phyloP scores from a whole-genome alignment of 1,140 invertebrate genomes.

The Cydia amplana region DNA sequence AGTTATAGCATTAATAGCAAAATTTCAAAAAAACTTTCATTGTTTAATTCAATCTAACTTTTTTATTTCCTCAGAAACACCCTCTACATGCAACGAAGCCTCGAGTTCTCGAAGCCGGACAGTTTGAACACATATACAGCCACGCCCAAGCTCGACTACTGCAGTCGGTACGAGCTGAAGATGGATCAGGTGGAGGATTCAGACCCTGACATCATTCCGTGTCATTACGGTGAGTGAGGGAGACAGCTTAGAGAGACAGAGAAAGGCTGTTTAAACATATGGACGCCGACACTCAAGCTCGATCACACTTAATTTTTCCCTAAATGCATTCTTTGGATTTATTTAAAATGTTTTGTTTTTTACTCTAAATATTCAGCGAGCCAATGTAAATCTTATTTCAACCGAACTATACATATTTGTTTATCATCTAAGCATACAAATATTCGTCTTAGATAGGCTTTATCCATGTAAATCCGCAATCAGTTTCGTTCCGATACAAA shows the following conservation, averaged over 20 bases:
- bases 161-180: conserved; percentile 63
- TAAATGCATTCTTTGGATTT: too few species aligned
- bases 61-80: conserved; percentile 47
- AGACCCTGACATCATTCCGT: conserved; percentile 91
- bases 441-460: not conserved
- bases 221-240: conserved; percentile 87
- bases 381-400: too few species aligned
- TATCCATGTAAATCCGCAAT: conserved; percentile 1
- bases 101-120: conserved; percentile 59
- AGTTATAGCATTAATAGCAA: too few species aligned
- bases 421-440: too few species aligned
- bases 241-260: not conserved
- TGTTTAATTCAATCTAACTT: conserved; percentile 30
- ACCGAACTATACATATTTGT: not conserved
- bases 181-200: conserved; percentile 83
- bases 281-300: too few species aligned
- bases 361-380: too few species aligned
- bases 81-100: conserved; percentile 58
- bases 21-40: not conserved
- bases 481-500: not conserved
- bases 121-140: conserved; percentile 58
- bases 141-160: conserved; percentile 66
- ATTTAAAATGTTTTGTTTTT: too few species aligned
- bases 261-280: not conserved
- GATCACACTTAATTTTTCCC: too few species aligned